Conservation (phyloP, 2,888 invertebrate genomes). For the Xanthia togata region DNA sequence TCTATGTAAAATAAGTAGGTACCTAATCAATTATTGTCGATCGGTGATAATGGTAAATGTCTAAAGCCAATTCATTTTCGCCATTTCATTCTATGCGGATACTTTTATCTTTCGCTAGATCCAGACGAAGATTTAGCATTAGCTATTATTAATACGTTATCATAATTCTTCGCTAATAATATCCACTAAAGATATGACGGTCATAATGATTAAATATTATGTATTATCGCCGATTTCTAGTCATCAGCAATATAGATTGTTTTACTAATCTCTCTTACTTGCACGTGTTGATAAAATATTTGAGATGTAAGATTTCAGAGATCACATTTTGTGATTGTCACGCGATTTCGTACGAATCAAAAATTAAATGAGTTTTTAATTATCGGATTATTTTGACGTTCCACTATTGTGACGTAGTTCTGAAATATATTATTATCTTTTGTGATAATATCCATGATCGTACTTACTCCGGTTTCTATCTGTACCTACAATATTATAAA, state of each 20-base stretch:
- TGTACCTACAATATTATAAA: neutral
- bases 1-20: neutral
- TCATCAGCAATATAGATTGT: slow-evolving; percentile 48
- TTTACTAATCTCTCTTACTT: slow-evolving; percentile 36
- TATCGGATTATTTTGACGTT: slow-evolving; percentile 29
- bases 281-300: slow-evolving; percentile 43
- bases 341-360: slow-evolving; percentile 5
- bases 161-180: slow-evolving; percentile 5
- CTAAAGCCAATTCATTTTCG: neutral
- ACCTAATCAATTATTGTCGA: slow-evolving; percentile 17
- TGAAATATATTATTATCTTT: neutral
- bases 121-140: slow-evolving; percentile 27
- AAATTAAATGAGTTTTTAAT: slow-evolving; percentile 36
- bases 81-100: slow-evolving; percentile 8
- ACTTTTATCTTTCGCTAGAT: slow-evolving; percentile 3
- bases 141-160: neutral
- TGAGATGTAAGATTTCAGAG: slow-evolving; percentile 29
- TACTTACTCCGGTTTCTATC: neutral
- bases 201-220: slow-evolving; percentile 4
- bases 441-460: neutral
- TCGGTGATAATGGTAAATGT: slow-evolving; percentile 22
- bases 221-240: slow-evolving; percentile 55
- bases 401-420: neutral
- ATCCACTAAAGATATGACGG: slow-evolving; percentile 13
- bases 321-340: slow-evolving; percentile 28